Evolutionary conservation across 2,888 invertebrate species (phyloP).

Genomic region (Charanyca ferruginea): DNA sequence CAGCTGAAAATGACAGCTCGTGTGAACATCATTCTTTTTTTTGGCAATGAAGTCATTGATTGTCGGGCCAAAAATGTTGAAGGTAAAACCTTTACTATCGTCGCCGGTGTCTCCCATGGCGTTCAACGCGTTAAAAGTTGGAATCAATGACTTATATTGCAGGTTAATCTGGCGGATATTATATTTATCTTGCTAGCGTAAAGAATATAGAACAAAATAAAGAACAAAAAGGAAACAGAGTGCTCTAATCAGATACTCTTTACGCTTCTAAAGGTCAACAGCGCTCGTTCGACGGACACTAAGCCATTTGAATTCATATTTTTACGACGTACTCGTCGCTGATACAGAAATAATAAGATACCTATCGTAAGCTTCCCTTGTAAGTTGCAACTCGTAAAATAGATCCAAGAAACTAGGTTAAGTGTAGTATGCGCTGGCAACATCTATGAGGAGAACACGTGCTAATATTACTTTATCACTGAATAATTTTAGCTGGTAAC

Average conservation of each 20-base stretch:
- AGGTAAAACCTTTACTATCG: too few species aligned
- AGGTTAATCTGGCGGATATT: too few species aligned
- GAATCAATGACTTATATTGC: too few species aligned
- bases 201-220: background rate
- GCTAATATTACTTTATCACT: conserved; percentile 24
- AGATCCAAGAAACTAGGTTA: conserved; percentile 52
- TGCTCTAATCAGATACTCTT: conserved; percentile 8
- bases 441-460: conserved; percentile 24
- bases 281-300: background rate
- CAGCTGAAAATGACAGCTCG: too few species aligned
- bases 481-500: conserved; percentile 22
- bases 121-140: too few species aligned
- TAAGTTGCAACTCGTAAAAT: conserved; percentile 51
- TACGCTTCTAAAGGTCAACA: conserved; percentile 24
- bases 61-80: too few species aligned
- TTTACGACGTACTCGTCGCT: conserved; percentile 29
- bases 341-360: conserved; percentile 54
- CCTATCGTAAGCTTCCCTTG: conserved; percentile 31
- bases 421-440: conserved; percentile 46
- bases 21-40: too few species aligned
- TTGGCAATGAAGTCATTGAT: too few species aligned
- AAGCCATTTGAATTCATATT: conserved; percentile 39
- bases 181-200: background rate
- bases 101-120: too few species aligned
- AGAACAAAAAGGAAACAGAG: background rate